Conservation (phyloP, 2,797 vertebrate genomes). For the Phoeniculus purpureus region DNA sequence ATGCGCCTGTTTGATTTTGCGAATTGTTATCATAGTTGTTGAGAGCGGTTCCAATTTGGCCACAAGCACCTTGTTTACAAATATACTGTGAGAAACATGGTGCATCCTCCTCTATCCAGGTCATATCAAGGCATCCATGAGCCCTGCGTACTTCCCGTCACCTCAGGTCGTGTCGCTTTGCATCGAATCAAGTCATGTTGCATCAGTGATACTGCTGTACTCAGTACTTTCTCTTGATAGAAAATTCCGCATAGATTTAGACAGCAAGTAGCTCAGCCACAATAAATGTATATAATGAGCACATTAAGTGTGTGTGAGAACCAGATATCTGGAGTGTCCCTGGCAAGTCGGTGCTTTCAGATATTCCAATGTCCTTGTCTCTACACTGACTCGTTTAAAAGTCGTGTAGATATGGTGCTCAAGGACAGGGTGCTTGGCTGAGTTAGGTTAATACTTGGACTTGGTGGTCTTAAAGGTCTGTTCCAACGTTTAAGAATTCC, state of each 20-base stretch:
- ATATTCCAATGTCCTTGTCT: neutral
- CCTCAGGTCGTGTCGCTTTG: conserved; percentile 68
- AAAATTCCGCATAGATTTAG: conserved; percentile 70
- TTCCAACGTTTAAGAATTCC: too few relatives aligned
- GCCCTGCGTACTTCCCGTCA: conserved; percentile 36
- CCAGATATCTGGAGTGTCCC: conserved; percentile 57
- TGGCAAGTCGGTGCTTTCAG: conserved; percentile 52
- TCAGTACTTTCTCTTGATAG: conserved; percentile 64
- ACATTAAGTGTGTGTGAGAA: conserved; percentile 48
- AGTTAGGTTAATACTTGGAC: too few relatives aligned
- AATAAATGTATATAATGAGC: conserved; percentile 78
- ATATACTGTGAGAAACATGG: neutral
- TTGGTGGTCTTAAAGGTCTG: too few relatives aligned
- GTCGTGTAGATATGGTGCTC: too few relatives aligned
- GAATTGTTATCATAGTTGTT: neutral
- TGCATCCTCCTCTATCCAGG: neutral
- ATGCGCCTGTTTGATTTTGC: neutral
- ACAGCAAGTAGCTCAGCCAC: conserved; percentile 68
- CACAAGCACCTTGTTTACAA: conserved; percentile 39
- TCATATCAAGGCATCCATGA: conserved; percentile 15
- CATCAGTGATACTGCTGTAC: conserved; percentile 64
- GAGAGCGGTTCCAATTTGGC: conserved; percentile 3
- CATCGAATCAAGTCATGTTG: conserved; percentile 70
- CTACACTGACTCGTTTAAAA: neutral
- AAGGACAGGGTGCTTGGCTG: too few relatives aligned